Evolutionary conservation across 2,113 vertebrate species (phyloP), one percentile per base, ranked within the genome.

Genomic region (Phalacrocorax carbo): DNA sequence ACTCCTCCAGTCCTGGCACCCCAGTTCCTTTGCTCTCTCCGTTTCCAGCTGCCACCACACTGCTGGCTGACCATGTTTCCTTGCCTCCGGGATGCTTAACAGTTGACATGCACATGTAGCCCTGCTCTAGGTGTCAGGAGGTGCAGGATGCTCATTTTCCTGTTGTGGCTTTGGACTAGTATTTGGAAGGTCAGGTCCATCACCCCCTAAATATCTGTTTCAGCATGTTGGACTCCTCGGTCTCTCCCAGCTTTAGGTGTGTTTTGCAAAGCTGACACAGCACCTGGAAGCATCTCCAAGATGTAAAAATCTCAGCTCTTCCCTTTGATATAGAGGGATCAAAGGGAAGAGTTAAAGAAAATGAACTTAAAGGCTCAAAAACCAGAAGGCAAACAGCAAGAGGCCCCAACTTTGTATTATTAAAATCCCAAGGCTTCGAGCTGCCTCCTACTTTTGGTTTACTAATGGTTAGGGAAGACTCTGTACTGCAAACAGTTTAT

Each of bases 321-420:
- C 32, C 60, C 54, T 95, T 95, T 93, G 55, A 73, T 88, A 81
- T 15, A 14, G 26, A 42, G 8, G 34, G n/a, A 88, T 93, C 76
- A 90, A 92, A 96, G 80, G 42, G 17, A 95, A 88, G 34, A 95
- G 60, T n/a, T 64, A 71, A 11, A 88, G 76, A 87, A 91, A 83
- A 73, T 4, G 60, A 78, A 91, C 38, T 66, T 64, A 83, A 95
- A 92, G 49, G n/a, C 65, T 96, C 32, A 69, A 86, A 97, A 80
- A 34, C 13, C 51, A 81, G 71, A 81, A 92, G 42, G 38, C 46
- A 78, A 84, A 78, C 51, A 51, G 32, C 20, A 68, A 86, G 60
- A 81, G 8, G 21, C 30, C 14, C 29, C 46, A 46, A 3, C 14
- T 71, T 83, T 2, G 0, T 48, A 4, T 58, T 95, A 44, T 80